A percentile compares a stretch with the other conserved stretches of the same genome.
Evolutionary conservation across 2,888 invertebrate species (phyloP).

Genomic region (Scelioninae gen. 1): DNA sequence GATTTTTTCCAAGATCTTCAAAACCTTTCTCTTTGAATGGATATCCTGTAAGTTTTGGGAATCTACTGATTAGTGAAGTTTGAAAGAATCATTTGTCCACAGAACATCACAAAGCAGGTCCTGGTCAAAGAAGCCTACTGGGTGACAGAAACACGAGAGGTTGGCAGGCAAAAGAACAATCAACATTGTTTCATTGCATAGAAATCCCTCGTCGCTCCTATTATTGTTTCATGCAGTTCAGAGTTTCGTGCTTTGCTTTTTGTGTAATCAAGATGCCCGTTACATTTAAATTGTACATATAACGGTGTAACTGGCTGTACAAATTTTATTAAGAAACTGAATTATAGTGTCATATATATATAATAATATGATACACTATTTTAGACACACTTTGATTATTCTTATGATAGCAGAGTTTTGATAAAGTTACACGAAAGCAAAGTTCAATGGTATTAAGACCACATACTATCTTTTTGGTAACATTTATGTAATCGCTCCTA

Average conservation of each 20-base stretch:
- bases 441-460: constrained; percentile 38
- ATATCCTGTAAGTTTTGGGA: constrained; percentile 56
- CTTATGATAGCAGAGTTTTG: too few species aligned
- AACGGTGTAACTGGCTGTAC: neutral
- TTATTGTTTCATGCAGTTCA: constrained; percentile 49
- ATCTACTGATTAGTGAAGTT: constrained; percentile 71
- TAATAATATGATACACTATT: constrained; percentile 2
- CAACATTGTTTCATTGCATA: constrained; percentile 83
- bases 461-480: constrained; percentile 56
- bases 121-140: constrained; percentile 97
- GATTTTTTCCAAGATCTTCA: constrained; percentile 35
- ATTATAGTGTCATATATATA: too few species aligned
- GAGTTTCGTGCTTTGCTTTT: constrained; percentile 40
- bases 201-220: constrained; percentile 65
- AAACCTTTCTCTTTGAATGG: constrained; percentile 18
- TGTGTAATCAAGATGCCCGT: constrained; percentile 1
- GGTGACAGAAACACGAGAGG: constrained; percentile 97
- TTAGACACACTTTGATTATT: too few species aligned
- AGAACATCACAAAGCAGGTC: constrained; percentile 98
- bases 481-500: constrained; percentile 52
- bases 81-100: constrained; percentile 87
- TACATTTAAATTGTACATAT: neutral
- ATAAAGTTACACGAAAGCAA: constrained; percentile 51
- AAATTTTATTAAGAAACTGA: too few species aligned
- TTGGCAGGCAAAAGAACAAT: constrained; percentile 86